Evolutionary conservation across 2,888 invertebrate species (phyloP).

Genomic region (Sphaerophoria rueppellii): DNA sequence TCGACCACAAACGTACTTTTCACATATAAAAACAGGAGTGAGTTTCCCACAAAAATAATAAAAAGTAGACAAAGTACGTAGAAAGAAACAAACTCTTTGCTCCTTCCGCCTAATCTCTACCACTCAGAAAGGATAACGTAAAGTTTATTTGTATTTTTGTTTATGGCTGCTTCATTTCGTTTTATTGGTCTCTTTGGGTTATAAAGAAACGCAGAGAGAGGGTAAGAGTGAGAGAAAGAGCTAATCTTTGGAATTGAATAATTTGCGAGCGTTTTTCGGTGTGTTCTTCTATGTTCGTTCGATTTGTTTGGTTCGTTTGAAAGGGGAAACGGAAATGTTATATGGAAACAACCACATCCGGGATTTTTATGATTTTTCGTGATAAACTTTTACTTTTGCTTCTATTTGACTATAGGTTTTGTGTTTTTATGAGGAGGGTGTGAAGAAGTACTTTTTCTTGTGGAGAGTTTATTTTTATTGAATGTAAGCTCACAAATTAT

Average conservation of each 20-base stretch:
- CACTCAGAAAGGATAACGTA: constrained; percentile 69
- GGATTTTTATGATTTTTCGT: constrained; percentile 61
- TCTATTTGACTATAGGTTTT: constrained; percentile 13
- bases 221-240: constrained; percentile 7
- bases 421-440: neutral
- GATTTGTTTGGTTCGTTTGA: constrained; percentile 5
- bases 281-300: neutral
- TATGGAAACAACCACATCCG: constrained; percentile 48
- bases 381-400: constrained; percentile 45
- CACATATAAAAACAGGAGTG: neutral
- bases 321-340: constrained; percentile 33
- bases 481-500: no score
- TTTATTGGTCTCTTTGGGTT: constrained; percentile 63
- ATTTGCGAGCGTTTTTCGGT: constrained; percentile 53
- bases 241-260: constrained; percentile 64
- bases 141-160: constrained; percentile 72
- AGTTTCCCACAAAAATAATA: neutral
- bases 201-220: constrained; percentile 33
- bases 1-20: neutral
- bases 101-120: constrained; percentile 55
- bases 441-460: neutral
- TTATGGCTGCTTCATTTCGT: constrained; percentile 71
- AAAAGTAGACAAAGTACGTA: neutral
- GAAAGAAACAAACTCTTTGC: constrained; percentile 24
- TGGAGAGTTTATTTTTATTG: constrained; percentile 13